Evolutionary conservation across 2,113 vertebrate genomes (phyloP).

Genomic region (Pagrus major): DNA sequence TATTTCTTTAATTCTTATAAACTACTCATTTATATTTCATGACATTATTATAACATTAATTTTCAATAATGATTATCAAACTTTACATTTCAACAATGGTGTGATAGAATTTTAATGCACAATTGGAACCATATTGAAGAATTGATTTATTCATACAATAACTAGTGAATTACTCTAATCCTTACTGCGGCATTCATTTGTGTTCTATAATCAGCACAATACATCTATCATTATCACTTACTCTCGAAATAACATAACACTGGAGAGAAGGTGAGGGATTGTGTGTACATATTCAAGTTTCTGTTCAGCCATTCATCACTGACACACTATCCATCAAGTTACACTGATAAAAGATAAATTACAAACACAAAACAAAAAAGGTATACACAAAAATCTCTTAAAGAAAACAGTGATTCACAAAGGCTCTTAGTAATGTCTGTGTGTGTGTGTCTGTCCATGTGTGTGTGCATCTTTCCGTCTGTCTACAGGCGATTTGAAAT

Average conservation of each 20-base stretch:
- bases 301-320: conserved; percentile 1
- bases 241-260: not conserved
- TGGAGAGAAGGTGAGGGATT: not conserved
- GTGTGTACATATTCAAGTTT: not conserved
- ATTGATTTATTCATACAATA: conserved; percentile 1
- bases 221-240: not conserved
- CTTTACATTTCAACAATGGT: conserved; percentile 18
- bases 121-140: not conserved
- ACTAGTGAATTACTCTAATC: not conserved
- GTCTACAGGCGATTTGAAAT: conserved; percentile 31
- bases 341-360: conserved; percentile 15
- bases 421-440: not conserved
- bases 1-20: conserved; percentile 37
- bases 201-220: not conserved
- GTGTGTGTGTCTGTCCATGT: too few species aligned
- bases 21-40: conserved; percentile 8
- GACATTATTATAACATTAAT: not conserved
- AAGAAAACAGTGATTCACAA: conserved; percentile 9
- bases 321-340: not conserved
- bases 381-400: not conserved
- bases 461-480: not conserved
- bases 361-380: conserved; percentile 13
- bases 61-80: not conserved
- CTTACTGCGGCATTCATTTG: not conserved
- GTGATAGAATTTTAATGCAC: not conserved